Evolutionary conservation across 2,113 vertebrate genomes (phyloP).

Genomic region (Anoura caudifer): DNA sequence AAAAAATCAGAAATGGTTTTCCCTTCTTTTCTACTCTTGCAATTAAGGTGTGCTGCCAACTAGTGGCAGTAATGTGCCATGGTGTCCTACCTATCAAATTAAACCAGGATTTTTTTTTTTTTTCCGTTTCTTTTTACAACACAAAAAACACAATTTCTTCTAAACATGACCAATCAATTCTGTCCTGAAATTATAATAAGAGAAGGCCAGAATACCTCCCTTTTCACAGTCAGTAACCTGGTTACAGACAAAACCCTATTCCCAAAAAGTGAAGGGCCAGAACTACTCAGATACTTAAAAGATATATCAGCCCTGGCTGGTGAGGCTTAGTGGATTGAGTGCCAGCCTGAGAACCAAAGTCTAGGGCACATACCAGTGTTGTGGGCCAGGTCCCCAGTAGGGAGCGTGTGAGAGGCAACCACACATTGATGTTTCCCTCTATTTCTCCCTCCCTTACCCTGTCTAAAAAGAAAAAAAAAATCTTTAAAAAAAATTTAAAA

Average conservation of each 20-base stretch:
- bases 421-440: too few species aligned
- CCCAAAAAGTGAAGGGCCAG: neutral
- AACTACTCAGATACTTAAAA: neutral
- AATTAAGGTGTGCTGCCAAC: conserved; percentile 43
- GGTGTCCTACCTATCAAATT: neutral
- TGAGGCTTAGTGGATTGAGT: too few species aligned
- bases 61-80: conserved; percentile 41
- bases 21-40: conserved; percentile 26
- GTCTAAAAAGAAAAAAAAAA: too few species aligned
- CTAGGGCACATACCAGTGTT: too few species aligned
- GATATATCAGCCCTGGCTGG: neutral
- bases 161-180: conserved; percentile 14
- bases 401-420: too few species aligned
- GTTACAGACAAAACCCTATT: neutral
- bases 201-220: neutral
- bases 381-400: too few species aligned
- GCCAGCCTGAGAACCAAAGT: too few species aligned
- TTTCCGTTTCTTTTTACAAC: conserved; percentile 8
- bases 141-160: neutral
- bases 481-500: too few species aligned
- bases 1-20: neutral
- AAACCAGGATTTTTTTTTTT: neutral
- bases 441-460: too few species aligned
- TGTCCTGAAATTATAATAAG: neutral
- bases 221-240: neutral